Base-by-base conservation (phyloP, 2,797 vertebrate species). In the Harpagifer antarcticus region DNA sequence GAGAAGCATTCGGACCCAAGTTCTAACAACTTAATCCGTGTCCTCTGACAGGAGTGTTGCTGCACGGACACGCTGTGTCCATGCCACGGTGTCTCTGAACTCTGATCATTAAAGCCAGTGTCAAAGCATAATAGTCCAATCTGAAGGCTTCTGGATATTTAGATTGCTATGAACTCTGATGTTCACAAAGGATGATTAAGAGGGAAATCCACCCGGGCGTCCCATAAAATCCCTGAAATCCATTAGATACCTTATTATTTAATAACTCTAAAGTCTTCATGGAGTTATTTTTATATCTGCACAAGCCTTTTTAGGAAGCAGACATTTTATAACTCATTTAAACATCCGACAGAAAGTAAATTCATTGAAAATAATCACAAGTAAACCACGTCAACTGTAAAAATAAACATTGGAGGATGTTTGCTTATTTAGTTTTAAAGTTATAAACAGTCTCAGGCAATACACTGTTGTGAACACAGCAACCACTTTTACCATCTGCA, bases 21-120 rank as follows among this genome's bases (percentile, higher is more conserved):
- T 68, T 85, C 75, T 81, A 83, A 84, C 70, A 78, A 63, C 52
- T 80, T 90, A 89, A 92, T 91, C 90, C 68, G 12, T 17, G 74
- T 84, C 64, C 76, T 83, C 52, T 79, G 68, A 84, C 65, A 75
- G 47, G 63, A 61, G 63, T 67, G 82, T 58, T 72, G 48, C 76
- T 50, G 58, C 7, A 8, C 31, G 69, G 27, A 57, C 78, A 52
- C 3, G 17, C 50, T 53, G 64, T 31, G 61, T 79, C 82, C 23
- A 23, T 2, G 20, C 20, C 74, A 81, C 73, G 19, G 43, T 55
- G 73, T 70, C 69, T 84, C 77, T 66, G 76, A 80, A 54, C 62
- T 68, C 61, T 76, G 70, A 86, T 53, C 65, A 81, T 83, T 78
- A 79, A 77, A 82, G 47, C 49, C 56, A 49, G 66, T 65, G 27